phyloP scores from a whole-genome alignment of 2,888 invertebrate genomes.

The Ichneumon xanthorius region DNA sequence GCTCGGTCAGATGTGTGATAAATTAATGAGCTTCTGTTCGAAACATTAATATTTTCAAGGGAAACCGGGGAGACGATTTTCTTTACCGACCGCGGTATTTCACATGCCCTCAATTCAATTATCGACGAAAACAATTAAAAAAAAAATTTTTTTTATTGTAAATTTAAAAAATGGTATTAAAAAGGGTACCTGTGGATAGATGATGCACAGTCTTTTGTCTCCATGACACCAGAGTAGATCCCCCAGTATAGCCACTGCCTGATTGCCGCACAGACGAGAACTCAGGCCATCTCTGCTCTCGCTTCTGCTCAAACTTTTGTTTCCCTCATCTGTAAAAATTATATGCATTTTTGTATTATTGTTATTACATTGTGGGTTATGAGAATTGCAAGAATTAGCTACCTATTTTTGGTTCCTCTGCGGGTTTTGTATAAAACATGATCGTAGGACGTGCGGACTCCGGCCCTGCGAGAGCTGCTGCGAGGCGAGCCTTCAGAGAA shows the following conservation, averaged over 20 bases:
- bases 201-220: constrained; percentile 86
- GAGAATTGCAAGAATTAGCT: constrained; percentile 34
- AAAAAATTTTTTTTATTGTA: not conserved
- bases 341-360: constrained; percentile 36
- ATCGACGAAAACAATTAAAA: not conserved
- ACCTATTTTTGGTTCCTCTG: constrained; percentile 76
- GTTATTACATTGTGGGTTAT: not conserved
- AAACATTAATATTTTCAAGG: not conserved
- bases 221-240: constrained; percentile 87
- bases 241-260: constrained; percentile 87
- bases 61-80: not conserved
- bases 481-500: constrained; percentile 89
- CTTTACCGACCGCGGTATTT: not conserved
- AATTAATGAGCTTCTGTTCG: not conserved
- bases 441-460: constrained; percentile 76
- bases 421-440: constrained; percentile 78
- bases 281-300: constrained; percentile 81
- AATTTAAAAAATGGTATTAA: no score
- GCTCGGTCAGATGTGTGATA: not conserved
- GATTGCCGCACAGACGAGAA: constrained; percentile 87
- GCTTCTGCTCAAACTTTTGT: constrained; percentile 62
- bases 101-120: not conserved
- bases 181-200: constrained; percentile 86
- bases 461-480: constrained; percentile 77
- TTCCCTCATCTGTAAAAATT: constrained; percentile 44